Conservation (phyloP, 2,113 vertebrate genomes). For the Narcine bancroftii region DNA sequence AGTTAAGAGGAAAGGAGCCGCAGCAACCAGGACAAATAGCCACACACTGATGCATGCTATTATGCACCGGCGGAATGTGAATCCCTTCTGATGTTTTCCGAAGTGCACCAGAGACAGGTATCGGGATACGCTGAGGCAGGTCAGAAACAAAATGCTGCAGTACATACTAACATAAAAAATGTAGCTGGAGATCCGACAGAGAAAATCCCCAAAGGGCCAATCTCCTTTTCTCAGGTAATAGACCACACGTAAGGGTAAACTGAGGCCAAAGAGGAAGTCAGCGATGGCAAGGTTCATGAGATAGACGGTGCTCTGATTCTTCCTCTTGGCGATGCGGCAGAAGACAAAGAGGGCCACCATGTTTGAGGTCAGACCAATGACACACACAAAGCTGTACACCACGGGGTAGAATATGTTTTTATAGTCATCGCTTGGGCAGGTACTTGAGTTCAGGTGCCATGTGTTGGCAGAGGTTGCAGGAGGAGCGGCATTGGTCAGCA, state of each 20-base stretch:
- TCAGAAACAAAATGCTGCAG: conserved; percentile 46
- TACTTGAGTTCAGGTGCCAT: background rate
- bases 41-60: conserved; percentile 40
- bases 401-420: conserved; percentile 39
- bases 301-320: conserved; percentile 42
- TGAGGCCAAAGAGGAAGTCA: conserved; percentile 42
- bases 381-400: conserved; percentile 42
- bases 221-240: conserved; percentile 19
- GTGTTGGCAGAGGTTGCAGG: background rate
- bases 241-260: conserved; percentile 39
- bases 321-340: conserved; percentile 39
- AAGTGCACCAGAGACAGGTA: conserved; percentile 39
- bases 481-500: background rate
- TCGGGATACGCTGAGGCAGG: conserved; percentile 42
- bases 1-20: background rate
- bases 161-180: conserved; percentile 46
- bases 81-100: conserved; percentile 33
- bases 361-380: conserved; percentile 40
- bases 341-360: conserved; percentile 41
- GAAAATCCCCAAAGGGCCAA: background rate
- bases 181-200: conserved; percentile 41
- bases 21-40: conserved; percentile 21
- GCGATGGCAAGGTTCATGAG: conserved; percentile 42
- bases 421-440: conserved; percentile 38
- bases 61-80: conserved; percentile 35